Conservation (phyloP, 2,113 vertebrate species). For the Thamnophis sirtalis region DNA sequence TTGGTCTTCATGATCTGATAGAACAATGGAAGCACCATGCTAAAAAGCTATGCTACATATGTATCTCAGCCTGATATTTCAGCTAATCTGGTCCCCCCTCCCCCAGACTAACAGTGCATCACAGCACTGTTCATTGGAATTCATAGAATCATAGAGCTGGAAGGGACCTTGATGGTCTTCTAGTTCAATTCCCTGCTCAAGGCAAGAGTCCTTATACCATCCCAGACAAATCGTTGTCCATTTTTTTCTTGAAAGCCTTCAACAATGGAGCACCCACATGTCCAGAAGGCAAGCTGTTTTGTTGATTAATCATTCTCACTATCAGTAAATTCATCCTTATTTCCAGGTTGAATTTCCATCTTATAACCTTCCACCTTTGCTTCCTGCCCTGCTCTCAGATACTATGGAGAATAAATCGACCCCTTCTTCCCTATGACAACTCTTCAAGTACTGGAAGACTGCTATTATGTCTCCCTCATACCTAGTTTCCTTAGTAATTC, state of each 20-base stretch:
- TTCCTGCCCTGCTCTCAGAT: not conserved
- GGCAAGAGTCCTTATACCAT: not conserved
- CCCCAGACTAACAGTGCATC: not conserved
- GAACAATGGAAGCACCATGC: not conserved
- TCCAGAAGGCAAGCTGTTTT: not conserved
- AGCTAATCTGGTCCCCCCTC: no score
- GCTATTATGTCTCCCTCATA: not conserved
- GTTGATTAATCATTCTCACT: not conserved
- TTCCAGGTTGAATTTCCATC: not conserved
- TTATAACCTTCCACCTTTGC: not conserved
- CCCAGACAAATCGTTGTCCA: not conserved
- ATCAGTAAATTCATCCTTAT: not conserved
- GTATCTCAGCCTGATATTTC: not conserved
- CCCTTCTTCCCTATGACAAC: not conserved
- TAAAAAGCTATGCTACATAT: not conserved
- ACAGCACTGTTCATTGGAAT: not conserved
- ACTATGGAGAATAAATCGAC: not conserved
- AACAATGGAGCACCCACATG: not conserved
- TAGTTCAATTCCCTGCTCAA: not conserved
- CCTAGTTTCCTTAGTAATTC: not conserved
- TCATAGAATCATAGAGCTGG: not conserved
- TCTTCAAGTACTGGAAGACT: not conserved
- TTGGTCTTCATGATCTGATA: not conserved
- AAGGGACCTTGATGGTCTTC: not conserved
- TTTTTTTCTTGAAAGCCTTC: not conserved